These are phyloP conservation scores for Drosophila borborema DNA, from an alignment of 2,888 invertebrate species.

Conservation along the genomic window DNA sequence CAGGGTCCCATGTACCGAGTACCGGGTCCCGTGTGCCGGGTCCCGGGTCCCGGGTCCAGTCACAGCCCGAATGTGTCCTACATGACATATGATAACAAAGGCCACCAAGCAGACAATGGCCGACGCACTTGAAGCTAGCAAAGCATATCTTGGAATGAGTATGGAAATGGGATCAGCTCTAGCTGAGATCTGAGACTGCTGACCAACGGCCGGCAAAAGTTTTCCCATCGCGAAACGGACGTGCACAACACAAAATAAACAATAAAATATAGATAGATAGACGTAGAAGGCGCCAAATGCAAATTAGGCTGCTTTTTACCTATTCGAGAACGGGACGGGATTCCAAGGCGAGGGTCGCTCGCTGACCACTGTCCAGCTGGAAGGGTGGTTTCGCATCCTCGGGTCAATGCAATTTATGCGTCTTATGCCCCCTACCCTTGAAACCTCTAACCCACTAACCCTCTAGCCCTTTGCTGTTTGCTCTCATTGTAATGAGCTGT, in stretches of 20 bases:
- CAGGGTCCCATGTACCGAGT: background rate
- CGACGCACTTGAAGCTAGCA: conserved; percentile 27
- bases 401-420: conserved; percentile 63
- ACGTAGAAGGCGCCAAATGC: conserved; percentile 58
- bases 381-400: conserved; percentile 29
- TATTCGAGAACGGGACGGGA: conserved; percentile 1
- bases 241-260: conserved; percentile 27
- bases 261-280: conserved; percentile 58
- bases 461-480: conserved; percentile 48
- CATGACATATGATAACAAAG: conserved; percentile 76
- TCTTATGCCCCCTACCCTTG: conserved; percentile 13
- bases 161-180: conserved; percentile 17
- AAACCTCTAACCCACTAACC: conserved; percentile 4
- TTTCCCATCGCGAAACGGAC: conserved; percentile 47
- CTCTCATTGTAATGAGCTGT: conserved; percentile 68
- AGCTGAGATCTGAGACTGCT: conserved; percentile 36
- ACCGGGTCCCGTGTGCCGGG: background rate
- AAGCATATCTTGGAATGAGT: background rate
- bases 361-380: conserved; percentile 56
- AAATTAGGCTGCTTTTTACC: conserved; percentile 51
- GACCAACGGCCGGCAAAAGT: conserved; percentile 51
- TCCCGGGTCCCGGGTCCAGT: conserved; percentile 12
- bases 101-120: conserved; percentile 37
- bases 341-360: conserved; percentile 24
- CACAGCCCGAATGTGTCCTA: conserved; percentile 45